These are phyloP conservation scores for Clytia hemisphaerica DNA, from an alignment of 30 jellyfish, hydroid and myxozoan species.

Conservation along the genomic window DNA sequence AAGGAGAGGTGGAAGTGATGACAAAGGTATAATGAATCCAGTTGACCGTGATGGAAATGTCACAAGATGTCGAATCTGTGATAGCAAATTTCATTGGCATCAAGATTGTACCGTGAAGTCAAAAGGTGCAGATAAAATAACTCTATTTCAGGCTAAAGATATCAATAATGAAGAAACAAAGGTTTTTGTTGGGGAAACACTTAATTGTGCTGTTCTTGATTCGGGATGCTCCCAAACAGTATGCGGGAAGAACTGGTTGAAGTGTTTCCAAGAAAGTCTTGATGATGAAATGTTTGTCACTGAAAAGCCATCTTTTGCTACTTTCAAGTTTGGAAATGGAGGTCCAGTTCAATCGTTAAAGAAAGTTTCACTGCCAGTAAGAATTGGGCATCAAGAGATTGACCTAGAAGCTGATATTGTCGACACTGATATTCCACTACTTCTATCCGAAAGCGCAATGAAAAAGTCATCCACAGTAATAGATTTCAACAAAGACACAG, in stretches of 20 bases:
- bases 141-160: background rate
- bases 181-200: conserved; percentile 34
- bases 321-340: conserved; percentile 33
- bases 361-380: conserved; percentile 8
- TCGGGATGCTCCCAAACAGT: conserved; percentile 39
- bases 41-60: conserved; percentile 23
- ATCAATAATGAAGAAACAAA: background rate
- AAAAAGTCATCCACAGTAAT: conserved; percentile 32
- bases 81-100: conserved; percentile 38
- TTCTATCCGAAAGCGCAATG: conserved; percentile 21
- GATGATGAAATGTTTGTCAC: background rate
- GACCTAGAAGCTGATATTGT: conserved; percentile 6
- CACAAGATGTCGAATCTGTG: conserved; percentile 30
- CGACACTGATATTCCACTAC: conserved; percentile 15
- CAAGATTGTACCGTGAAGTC: conserved; percentile 27
- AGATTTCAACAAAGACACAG: conserved; percentile 25
- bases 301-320: background rate
- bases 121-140: conserved; percentile 2
- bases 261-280: conserved; percentile 14
- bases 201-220: conserved; percentile 31
- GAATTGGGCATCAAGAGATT: conserved; percentile 1
- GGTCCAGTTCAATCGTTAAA: background rate
- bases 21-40: conserved; percentile 16
- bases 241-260: conserved; percentile 33
- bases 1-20: conserved; percentile 29